Evolutionary conservation across 64 coral and sea anemone species (phyloP).

Genomic region (Stichodactyla mertensii): DNA sequence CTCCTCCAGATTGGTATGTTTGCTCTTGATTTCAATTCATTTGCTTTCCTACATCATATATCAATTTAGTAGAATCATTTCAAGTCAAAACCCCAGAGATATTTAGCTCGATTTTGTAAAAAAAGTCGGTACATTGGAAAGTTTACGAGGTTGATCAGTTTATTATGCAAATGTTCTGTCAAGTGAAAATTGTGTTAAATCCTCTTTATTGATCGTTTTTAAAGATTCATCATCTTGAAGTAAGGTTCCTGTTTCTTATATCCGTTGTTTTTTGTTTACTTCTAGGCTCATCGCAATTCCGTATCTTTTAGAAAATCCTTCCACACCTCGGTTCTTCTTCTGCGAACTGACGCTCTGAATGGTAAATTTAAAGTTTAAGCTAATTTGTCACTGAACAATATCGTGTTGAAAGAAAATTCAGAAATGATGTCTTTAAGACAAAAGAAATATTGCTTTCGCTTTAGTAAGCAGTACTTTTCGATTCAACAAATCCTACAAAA

Average conservation of each 20-base stretch:
- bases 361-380: not conserved
- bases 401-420: not conserved
- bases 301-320: not conserved
- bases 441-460: not conserved
- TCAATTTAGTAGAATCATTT: not conserved
- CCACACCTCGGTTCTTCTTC: not conserved
- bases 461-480: not conserved
- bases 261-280: not conserved
- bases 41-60: not conserved
- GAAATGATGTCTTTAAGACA: not conserved
- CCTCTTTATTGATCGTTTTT: not conserved
- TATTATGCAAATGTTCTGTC: not conserved
- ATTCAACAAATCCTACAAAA: too few species aligned
- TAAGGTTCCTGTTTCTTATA: not conserved
- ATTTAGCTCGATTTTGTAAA: not conserved
- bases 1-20: constrained; percentile 8
- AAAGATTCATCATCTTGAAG: not conserved
- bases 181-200: not conserved
- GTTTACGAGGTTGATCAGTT: not conserved
- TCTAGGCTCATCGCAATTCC: not conserved
- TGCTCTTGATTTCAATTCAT: not conserved
- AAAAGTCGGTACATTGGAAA: not conserved
- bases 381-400: not conserved
- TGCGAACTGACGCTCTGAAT: not conserved
- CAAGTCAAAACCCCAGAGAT: not conserved